These are phyloP conservation scores for Drosophila persimilis DNA, from an alignment of 1,140 invertebrate species.

Conservation along the genomic window DNA sequence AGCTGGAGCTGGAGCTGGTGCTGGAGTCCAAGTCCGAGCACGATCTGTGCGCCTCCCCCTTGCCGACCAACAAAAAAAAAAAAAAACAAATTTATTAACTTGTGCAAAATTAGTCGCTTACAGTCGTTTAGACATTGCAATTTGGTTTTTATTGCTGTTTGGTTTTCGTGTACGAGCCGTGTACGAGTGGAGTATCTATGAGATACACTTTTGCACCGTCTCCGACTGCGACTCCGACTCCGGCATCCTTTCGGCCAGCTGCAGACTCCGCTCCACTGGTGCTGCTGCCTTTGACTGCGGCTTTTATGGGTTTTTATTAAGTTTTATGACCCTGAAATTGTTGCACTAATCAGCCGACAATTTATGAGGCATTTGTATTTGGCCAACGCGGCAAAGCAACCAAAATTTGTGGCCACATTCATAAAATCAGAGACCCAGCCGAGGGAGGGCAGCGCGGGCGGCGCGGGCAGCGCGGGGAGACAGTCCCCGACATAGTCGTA, in stretches of 20 bases:
- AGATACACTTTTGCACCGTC: slow-evolving; percentile 53
- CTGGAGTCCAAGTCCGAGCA: slow-evolving; percentile 24
- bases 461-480: background rate
- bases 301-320: slow-evolving; percentile 53
- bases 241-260: slow-evolving; percentile 37
- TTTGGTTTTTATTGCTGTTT: slow-evolving; percentile 75
- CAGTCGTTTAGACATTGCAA: slow-evolving; percentile 78
- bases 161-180: slow-evolving; percentile 36
- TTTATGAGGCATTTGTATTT: slow-evolving; percentile 71
- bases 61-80: slow-evolving; percentile 8
- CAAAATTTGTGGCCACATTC: slow-evolving; percentile 43
- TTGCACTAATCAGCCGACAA: slow-evolving; percentile 78
- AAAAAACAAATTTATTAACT: slow-evolving; percentile 74
- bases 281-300: background rate
- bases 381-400: slow-evolving; percentile 36
- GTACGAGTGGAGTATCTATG: slow-evolving; percentile 51
- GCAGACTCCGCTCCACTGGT: background rate
- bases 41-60: slow-evolving; percentile 36
- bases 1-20: no score
- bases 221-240: background rate
- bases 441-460: background rate
- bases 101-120: slow-evolving; percentile 81
- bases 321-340: slow-evolving; percentile 71
- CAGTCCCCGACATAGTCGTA: slow-evolving; percentile 7
- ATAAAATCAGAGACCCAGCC: slow-evolving; percentile 45